Evolutionary conservation across 2,888 invertebrate species (phyloP), one percentile per base, ranked within the genome.

Genomic region (Apotomis betuletana): DNA sequence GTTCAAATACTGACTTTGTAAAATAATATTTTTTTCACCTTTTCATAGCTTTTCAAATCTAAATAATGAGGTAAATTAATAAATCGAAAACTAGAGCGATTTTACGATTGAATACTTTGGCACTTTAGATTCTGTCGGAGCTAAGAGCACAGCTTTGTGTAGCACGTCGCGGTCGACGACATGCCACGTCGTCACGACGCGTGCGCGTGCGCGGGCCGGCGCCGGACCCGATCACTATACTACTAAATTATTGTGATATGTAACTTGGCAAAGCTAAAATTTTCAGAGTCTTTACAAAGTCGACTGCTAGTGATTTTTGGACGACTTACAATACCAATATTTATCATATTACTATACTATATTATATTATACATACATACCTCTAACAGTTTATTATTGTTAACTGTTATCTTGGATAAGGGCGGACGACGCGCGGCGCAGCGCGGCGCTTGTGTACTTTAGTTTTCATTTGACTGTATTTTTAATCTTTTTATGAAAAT

Each of bases 361-460:
- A 81, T 85, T 83, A 81, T 84, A 83, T 84, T 86, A 84, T 88
- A 71, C 70, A 65, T 70, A 71, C 71, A 71, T 71, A 87, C 85
- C 84, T 87, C 86, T 86, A 85, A 89, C 89, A 87, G 87, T 89
- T 88, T 89, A 89, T 90, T 88, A 88, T 88, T 91, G 90, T 91
- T 90, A 81, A 88, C 88, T 90, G 89, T 91, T 89, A 78, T 82
- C 80, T 85, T 81, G 81, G 79, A 78, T 85, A 82, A 84, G 82
- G 60, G 69, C 27, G 70, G 74, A 58, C 57, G 68, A 60, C 58
- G 60, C 55, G 77, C 77, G 77, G 69, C 77, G 77, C 77, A 77
- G 69, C 77, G 76, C 51, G 75, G 74, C 70, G 70, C 59, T 75
- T 73, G 54, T 59, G 57, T 59, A 46, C 58, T 77, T 70, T 55